These are phyloP conservation scores for Meloidogyne hapla DNA, from an alignment of 1,140 invertebrate genomes.

Conservation along the genomic window DNA sequence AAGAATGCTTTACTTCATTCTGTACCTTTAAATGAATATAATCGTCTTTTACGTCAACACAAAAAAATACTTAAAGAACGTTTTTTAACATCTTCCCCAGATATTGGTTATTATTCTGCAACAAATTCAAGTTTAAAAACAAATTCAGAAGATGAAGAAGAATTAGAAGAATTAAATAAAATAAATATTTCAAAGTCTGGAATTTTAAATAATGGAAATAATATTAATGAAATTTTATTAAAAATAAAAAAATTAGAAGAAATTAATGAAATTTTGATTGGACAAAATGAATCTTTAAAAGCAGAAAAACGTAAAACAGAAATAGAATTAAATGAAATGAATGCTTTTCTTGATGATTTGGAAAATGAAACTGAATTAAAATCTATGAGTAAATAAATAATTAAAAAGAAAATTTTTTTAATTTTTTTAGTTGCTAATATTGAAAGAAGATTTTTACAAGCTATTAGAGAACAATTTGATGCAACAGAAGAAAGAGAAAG, in stretches of 20 bases:
- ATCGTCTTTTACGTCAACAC: conserved; percentile 39
- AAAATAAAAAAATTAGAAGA: conserved; percentile 35
- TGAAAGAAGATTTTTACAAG: conserved; percentile 49
- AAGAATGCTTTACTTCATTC: conserved; percentile 51
- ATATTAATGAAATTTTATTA: conserved; percentile 24
- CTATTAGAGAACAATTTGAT: conserved; percentile 44
- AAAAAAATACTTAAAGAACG: conserved; percentile 34
- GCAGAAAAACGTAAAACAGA: conserved; percentile 29
- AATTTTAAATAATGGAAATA: background rate
- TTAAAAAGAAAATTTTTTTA: background rate
- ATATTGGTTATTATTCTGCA: conserved; percentile 17
- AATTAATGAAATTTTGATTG: conserved; percentile 37
- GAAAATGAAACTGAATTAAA: conserved; percentile 52
- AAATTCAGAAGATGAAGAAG: background rate
- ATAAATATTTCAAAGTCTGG: background rate
- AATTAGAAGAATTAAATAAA: background rate
- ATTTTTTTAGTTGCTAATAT: conserved; percentile 44
- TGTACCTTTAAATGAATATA: conserved; percentile 47
- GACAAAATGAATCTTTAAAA: conserved; percentile 36
- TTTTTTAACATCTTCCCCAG: conserved; percentile 4
- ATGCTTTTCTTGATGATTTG: conserved; percentile 45
- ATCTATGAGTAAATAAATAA: conserved; percentile 38
- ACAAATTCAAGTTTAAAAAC: background rate
- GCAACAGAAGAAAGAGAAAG: conserved; percentile 35
- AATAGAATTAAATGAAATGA: conserved; percentile 39